Evolutionary conservation across 2,888 invertebrate species (phyloP), one percentile per base, ranked within the genome.

Genomic region (Lasioglossum malachurum): DNA sequence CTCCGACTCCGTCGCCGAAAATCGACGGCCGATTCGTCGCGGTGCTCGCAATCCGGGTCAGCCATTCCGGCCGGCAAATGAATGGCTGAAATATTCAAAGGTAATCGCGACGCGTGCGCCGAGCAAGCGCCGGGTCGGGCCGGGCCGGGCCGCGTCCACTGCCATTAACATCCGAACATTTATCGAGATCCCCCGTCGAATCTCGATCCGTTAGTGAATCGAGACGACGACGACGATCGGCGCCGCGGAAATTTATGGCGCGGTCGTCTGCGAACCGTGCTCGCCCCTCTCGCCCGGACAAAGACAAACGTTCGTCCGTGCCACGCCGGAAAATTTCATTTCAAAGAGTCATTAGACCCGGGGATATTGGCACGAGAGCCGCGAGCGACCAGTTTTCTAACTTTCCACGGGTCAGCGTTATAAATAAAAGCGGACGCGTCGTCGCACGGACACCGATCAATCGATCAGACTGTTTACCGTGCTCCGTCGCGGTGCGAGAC

Each of bases 21-120:
- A 64, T 64, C 60, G 60, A n/a, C 60, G 60, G 72, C 69, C 74
- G 73, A 72, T 75, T 73, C 69, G 72, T 23, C 71, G 69, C n/a
- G 31, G 53, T 57, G 60, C 46, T 49, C 16, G 16, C 78, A 67
- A 84, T 85, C 73, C 78, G 67, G 78, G 75, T 78, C 75, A 53
- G 14, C 73, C 73, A 69, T 78, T 75, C 23, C 82, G 57, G 38
- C 73, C 38, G 60, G 57, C 35, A 74, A 88, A 89, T 86, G 87
- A 81, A 89, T 79, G 81, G 77, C 75, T 89, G 83, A 90, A 88
- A 89, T 89, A 90, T 89, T 91, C 82, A 89, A 78, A 87, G 67
- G 78, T 82, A 82, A 89, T 89, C 85, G 87, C 53, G 46, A 80
- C 53, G 78, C 86, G 82, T 41, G 46, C 78, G 69, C 72, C 53